phyloP scores from a whole-genome alignment of 2,888 invertebrate genomes.

The Drosophila emarginata region DNA sequence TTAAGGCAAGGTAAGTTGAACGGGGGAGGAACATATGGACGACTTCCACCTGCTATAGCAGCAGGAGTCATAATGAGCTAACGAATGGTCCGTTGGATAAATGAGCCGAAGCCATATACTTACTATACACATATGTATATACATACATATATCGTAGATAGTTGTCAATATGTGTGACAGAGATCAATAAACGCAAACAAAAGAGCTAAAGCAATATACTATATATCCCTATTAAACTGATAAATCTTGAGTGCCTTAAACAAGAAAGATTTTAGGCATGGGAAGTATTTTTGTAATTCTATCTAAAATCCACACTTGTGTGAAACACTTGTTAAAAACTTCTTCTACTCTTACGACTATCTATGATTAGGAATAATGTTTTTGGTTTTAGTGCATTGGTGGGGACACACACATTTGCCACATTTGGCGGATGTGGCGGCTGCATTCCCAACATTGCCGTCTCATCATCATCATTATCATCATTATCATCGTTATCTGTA shows the following conservation, averaged over 20 bases:
- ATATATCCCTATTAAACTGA: no score
- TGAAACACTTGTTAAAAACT: neutral
- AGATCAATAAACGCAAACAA: neutral
- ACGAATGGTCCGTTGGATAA: constrained; percentile 37
- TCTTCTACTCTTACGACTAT: neutral
- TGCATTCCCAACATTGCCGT: constrained; percentile 12
- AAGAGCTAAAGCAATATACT: no score
- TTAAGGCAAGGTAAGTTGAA: constrained; percentile 45
- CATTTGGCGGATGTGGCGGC: constrained; percentile 37
- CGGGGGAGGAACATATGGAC: neutral
- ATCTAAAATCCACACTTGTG: no score
- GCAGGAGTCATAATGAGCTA: constrained; percentile 38
- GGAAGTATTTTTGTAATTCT: no score
- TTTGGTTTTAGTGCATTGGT: neutral
- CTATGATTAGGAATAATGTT: neutral
- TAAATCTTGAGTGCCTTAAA: neutral
- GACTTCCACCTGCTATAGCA: neutral
- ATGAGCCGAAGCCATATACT: constrained; percentile 34
- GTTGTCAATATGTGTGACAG: neutral
- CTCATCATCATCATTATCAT: constrained; percentile 28
- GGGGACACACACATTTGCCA: constrained; percentile 4
- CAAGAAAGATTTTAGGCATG: neutral
- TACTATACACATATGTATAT: neutral
- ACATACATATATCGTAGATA: neutral
- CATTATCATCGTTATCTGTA: constrained; percentile 13